A percentile compares a stretch with the other conserved stretches of the same genome.
phyloP scores from a whole-genome alignment of 2,888 invertebrate species.

The Caradrina kadenii region DNA sequence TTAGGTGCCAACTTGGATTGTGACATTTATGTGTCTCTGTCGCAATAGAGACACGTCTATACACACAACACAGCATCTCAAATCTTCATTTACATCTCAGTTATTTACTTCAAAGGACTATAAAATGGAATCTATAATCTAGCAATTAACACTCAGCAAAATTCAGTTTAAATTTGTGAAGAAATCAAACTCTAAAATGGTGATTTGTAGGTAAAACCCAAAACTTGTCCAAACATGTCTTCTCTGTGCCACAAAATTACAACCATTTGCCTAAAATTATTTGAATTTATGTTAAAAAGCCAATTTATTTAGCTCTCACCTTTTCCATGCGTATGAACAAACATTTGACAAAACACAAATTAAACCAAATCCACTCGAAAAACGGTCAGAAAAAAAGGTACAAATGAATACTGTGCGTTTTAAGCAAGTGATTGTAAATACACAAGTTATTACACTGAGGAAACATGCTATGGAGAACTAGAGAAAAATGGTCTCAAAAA shows the following conservation, averaged over 20 bases:
- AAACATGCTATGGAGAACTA: conserved; percentile 82
- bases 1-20: neutral
- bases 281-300: conserved; percentile 57
- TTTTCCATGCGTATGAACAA: conserved; percentile 70
- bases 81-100: conserved; percentile 31
- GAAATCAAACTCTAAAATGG: conserved; percentile 44
- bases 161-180: conserved; percentile 35
- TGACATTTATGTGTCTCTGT: conserved; percentile 34
- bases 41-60: conserved; percentile 10
- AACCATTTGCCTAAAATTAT: conserved; percentile 69
- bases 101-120: conserved; percentile 8
- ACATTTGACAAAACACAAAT: conserved; percentile 70
- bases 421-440: conserved; percentile 82
- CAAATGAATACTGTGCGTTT: conserved; percentile 66
- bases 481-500: conserved; percentile 61
- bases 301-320: conserved; percentile 50
- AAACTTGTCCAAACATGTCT: conserved; percentile 73
- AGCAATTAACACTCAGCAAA: conserved; percentile 21
- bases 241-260: conserved; percentile 71
- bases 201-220: conserved; percentile 39
- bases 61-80: conserved; percentile 34
- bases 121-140: conserved; percentile 15
- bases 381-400: conserved; percentile 56
- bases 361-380: conserved; percentile 71
- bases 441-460: conserved; percentile 76